Evolutionary conservation across 2,888 invertebrate genomes (phyloP).

Genomic region (Enoplolaimus lenunculus): DNA sequence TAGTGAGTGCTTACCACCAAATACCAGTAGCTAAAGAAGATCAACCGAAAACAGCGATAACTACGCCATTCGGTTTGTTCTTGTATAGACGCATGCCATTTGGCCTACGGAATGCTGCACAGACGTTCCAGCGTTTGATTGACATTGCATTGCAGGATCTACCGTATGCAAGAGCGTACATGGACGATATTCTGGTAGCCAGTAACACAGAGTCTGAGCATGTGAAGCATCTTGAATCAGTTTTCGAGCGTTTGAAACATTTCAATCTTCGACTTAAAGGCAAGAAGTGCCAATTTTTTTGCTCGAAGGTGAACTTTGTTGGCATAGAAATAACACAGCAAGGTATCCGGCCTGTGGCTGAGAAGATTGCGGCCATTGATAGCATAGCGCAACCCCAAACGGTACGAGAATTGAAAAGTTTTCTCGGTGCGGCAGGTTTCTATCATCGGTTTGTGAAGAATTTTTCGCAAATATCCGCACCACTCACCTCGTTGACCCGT

Average conservation of each 20-base stretch:
- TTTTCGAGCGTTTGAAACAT: not conserved
- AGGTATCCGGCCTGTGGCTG: too few species aligned
- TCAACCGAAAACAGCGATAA: slow-evolving; percentile 24
- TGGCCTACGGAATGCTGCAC: slow-evolving; percentile 24
- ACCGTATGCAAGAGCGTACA: not conserved
- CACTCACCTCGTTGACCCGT: too few species aligned
- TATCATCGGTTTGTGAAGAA: too few species aligned
- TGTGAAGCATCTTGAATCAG: not conserved
- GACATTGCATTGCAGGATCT: not conserved
- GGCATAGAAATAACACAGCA: too few species aligned
- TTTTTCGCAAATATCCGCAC: too few species aligned
- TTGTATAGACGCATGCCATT: slow-evolving; percentile 25
- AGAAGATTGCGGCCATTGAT: too few species aligned
- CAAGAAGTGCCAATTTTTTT: not conserved
- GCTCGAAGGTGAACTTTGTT: too few species aligned
- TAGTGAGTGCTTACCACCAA: slow-evolving; percentile 19
- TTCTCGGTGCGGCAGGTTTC: too few species aligned
- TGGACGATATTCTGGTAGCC: slow-evolving; percentile 4
- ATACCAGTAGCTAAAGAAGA: slow-evolving; percentile 19
- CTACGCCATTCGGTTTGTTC: slow-evolving; percentile 24
- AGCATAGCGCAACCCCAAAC: too few species aligned
- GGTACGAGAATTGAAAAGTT: too few species aligned
- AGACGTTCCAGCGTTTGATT: slow-evolving; percentile 24
- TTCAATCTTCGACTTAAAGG: not conserved
- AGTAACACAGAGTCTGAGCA: not conserved